phyloP scores from a whole-genome alignment of 2,113 vertebrate species.

The Mustela nigripes region DNA sequence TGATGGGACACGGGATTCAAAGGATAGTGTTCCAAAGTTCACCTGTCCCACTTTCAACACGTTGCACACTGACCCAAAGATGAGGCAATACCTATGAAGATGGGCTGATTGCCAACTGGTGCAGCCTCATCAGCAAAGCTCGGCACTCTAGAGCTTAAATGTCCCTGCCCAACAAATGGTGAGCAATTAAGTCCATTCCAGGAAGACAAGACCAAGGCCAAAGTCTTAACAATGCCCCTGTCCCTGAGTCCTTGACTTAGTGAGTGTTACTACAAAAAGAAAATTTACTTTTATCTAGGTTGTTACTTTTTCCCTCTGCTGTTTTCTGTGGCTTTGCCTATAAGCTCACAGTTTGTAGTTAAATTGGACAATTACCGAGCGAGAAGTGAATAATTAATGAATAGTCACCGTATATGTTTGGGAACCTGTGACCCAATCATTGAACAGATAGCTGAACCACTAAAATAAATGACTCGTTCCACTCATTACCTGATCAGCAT shows the following conservation, averaged over 20 bases:
- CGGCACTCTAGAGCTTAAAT: neutral
- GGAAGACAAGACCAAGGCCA: conserved; percentile 18
- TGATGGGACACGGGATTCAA: neutral
- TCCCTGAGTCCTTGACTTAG: conserved; percentile 26
- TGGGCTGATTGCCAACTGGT: neutral
- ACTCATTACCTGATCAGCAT: conserved; percentile 82
- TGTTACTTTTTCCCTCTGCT: conserved; percentile 48
- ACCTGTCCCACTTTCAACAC: neutral
- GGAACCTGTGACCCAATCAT: conserved; percentile 80
- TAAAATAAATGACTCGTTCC: conserved; percentile 83
- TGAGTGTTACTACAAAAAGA: conserved; percentile 55
- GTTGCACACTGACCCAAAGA: neutral
- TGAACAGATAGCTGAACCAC: conserved; percentile 72
- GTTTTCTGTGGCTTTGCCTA: conserved; percentile 41
- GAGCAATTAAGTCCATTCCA: neutral
- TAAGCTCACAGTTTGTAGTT: conserved; percentile 72
- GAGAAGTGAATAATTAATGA: conserved; percentile 83
- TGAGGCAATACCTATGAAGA: neutral
- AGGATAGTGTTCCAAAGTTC: rapidly evolving
- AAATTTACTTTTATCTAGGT: conserved; percentile 68
- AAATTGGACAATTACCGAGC: conserved; percentile 79
- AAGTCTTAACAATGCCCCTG: neutral
- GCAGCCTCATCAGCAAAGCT: neutral
- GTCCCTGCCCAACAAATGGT: conserved; percentile 47
- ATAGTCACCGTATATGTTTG: conserved; percentile 67